Percentiles rank a stretch among this genome's conserved stretches.
Evolutionary conservation across 35 echinoderm and acorn worm species (phyloP).

Genomic region (Eucidaris tribuloides): DNA sequence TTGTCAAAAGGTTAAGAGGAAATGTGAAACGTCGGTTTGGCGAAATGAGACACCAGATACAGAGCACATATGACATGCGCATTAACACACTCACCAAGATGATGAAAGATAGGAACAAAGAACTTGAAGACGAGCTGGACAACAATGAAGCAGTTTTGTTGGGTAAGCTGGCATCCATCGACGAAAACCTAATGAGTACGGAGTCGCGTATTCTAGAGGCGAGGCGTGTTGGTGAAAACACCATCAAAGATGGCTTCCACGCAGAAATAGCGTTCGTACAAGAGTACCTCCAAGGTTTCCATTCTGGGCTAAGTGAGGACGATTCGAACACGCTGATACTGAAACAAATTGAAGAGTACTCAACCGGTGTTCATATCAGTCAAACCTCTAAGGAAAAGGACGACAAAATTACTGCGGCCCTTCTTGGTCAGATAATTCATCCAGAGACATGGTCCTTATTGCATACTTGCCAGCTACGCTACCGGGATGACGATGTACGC

Average conservation of each 20-base stretch:
- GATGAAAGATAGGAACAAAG: not conserved
- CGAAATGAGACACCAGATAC: not conserved
- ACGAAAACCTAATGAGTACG: not conserved
- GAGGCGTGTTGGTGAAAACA: not conserved
- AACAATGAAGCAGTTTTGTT: not conserved
- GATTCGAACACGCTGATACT: too few species aligned
- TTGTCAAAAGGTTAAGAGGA: not conserved
- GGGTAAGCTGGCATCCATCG: not conserved
- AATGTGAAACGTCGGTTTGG: not conserved
- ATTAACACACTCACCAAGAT: not conserved
- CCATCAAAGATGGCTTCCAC: conserved; percentile 1
- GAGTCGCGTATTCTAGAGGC: not conserved
- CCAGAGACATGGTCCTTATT: too few species aligned
- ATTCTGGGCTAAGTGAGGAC: not conserved
- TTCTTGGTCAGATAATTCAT: too few species aligned
- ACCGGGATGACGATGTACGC: too few species aligned
- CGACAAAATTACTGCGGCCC: too few species aligned
- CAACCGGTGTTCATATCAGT: too few species aligned
- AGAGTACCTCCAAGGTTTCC: not conserved
- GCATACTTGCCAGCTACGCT: too few species aligned
- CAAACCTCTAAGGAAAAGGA: too few species aligned
- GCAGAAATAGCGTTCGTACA: not conserved
- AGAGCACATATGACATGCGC: not conserved
- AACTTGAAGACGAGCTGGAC: not conserved
- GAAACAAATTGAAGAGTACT: too few species aligned